These are phyloP conservation scores for Proterorhinus semilunaris DNA, from an alignment of 2,113 vertebrate species.

Conservation along the genomic window DNA sequence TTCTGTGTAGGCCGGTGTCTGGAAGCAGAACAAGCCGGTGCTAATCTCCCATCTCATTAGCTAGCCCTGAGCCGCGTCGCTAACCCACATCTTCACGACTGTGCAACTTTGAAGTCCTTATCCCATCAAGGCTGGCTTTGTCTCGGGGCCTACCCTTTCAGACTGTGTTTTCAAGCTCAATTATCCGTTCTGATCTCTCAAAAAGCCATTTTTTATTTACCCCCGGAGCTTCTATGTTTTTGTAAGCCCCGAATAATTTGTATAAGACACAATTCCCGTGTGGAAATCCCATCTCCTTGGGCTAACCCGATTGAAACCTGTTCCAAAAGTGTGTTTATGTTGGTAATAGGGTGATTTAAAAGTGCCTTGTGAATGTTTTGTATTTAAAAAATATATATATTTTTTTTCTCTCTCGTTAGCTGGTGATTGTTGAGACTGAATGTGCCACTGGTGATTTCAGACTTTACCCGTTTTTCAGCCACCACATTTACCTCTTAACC, in stretches of 20 bases:
- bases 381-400: constrained; percentile 1
- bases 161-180: constrained; percentile 47
- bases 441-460: too few relatives aligned
- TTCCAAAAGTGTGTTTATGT: constrained; percentile 34
- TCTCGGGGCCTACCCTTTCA: constrained; percentile 57
- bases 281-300: constrained; percentile 32
- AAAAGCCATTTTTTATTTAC: constrained; percentile 51
- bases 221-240: constrained; percentile 39
- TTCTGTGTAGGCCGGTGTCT: constrained; percentile 34
- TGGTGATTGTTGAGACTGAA: too few relatives aligned
- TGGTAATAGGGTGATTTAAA: constrained; percentile 34
- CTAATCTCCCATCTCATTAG: constrained; percentile 66
- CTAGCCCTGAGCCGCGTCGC: constrained; percentile 51
- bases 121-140: constrained; percentile 63
- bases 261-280: constrained; percentile 29
- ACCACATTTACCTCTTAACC: too few relatives aligned
- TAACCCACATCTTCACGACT: constrained; percentile 60
- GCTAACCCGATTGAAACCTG: constrained; percentile 44
- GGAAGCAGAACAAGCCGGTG: constrained; percentile 44
- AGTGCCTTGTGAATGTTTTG: constrained; percentile 11
- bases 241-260: constrained; percentile 42
- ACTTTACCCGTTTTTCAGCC: too few relatives aligned
- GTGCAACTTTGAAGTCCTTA: constrained; percentile 66
- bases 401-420: not conserved
- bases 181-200: constrained; percentile 63